Percentiles rank a stretch among this genome's conserved stretches.
phyloP scores from a whole-genome alignment of 1,140 invertebrate species.

The Aphelenchoides fujianensis region DNA sequence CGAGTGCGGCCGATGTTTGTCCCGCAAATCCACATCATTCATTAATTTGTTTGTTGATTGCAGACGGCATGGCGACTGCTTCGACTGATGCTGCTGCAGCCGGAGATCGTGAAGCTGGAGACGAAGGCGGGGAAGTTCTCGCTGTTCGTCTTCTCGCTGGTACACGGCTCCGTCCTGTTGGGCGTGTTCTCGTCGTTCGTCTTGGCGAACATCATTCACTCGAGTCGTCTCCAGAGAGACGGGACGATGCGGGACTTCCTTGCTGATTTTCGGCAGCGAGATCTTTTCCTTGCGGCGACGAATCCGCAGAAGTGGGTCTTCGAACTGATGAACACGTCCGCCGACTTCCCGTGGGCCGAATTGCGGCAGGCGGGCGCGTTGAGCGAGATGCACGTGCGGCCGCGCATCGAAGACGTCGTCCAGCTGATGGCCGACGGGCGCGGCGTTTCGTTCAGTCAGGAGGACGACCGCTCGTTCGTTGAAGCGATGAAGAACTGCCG shows the following conservation, averaged over 20 bases:
- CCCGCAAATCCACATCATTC: not conserved
- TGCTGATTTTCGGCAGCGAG: not conserved
- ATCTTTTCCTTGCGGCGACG: not conserved
- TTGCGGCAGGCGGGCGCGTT: not conserved
- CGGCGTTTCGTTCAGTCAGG: slow-evolving; percentile 11
- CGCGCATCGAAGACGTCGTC: slow-evolving; percentile 1
- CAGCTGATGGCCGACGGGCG: not conserved
- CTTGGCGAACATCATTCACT: slow-evolving; percentile 6
- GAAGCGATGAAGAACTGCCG: not conserved
- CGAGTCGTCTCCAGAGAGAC: not conserved
- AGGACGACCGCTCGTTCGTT: slow-evolving; percentile 5
- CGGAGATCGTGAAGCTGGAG: not conserved
- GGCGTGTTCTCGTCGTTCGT: not conserved
- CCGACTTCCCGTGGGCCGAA: not conserved
- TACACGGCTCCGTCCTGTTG: not conserved
- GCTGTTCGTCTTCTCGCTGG: slow-evolving; percentile 11
- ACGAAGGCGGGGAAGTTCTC: slow-evolving; percentile 10
- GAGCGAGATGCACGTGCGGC: slow-evolving; percentile 6
- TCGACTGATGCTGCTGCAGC: not conserved
- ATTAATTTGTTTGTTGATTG: not conserved
- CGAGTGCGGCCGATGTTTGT: not conserved
- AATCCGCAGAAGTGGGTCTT: slow-evolving; percentile 13
- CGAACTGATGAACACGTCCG: slow-evolving; percentile 1
- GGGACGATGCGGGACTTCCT: not conserved
- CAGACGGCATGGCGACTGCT: not conserved